phyloP scores from a whole-genome alignment of 2,797 vertebrate species.

The Staurois parvus region DNA sequence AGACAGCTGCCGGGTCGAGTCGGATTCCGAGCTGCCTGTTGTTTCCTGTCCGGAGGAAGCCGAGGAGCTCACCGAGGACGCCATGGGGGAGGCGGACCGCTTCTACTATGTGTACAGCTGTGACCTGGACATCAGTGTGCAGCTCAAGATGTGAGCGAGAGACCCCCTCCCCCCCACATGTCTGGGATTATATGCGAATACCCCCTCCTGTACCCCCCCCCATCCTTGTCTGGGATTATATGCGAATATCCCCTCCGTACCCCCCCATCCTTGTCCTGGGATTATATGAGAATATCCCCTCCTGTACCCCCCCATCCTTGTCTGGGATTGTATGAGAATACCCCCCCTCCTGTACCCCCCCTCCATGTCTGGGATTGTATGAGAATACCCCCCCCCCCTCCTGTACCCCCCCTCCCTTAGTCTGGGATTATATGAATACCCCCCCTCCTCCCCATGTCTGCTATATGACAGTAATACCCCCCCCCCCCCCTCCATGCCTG shows the following conservation, averaged over 20 bases:
- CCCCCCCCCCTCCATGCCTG: neutral
- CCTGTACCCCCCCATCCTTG: neutral
- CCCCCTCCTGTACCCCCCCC: neutral
- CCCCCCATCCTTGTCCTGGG: neutral
- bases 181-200: neutral
- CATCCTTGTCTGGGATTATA: too few relatives aligned
- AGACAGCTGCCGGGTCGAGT: constrained; percentile 63
- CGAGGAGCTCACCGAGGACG: neutral
- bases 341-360: neutral
- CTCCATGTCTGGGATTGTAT: too few relatives aligned
- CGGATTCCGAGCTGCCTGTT: accelerated
- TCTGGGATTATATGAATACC: too few relatives aligned
- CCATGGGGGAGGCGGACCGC: constrained; percentile 88
- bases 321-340: too few relatives aligned
- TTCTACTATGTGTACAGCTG: constrained; percentile 96
- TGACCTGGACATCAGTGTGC: constrained; percentile 95
- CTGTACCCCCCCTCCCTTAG: too few relatives aligned
- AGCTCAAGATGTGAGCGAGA: constrained; percentile 93
- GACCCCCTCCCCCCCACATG: neutral
- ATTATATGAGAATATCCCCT: too few relatives aligned
- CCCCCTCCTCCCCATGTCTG: too few relatives aligned
- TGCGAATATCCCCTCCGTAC: neutral
- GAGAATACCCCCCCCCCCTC: too few relatives aligned
- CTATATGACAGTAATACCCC: too few relatives aligned
- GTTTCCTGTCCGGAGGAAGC: neutral